Evolutionary conservation across 2,797 vertebrate genomes (phyloP).

Genomic region (Rhynchonycteris naso): DNA sequence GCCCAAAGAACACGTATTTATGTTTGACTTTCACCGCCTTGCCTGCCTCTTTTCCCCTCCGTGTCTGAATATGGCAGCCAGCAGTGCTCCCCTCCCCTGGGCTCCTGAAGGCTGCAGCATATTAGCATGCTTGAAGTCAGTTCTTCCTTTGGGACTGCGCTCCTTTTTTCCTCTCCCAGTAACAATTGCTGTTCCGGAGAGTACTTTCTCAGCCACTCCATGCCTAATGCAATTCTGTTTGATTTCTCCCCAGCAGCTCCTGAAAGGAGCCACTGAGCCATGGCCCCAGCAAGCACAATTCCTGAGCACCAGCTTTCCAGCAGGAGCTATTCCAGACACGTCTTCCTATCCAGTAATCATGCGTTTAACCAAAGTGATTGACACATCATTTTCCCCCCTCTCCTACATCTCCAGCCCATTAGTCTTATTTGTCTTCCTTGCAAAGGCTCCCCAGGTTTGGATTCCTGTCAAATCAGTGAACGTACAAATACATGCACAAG

Average conservation of each 20-base stretch:
- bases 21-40: neutral
- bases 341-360: slow-evolving; percentile 41
- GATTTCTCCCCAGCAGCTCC: slow-evolving; percentile 70
- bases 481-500: neutral
- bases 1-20: slow-evolving; percentile 17
- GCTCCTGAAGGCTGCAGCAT: slow-evolving; percentile 24
- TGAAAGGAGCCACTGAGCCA: slow-evolving; percentile 33
- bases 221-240: slow-evolving; percentile 70
- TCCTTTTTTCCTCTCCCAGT: slow-evolving; percentile 42
- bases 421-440: slow-evolving; percentile 57
- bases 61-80: slow-evolving; percentile 45
- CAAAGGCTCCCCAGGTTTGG: slow-evolving; percentile 38
- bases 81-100: neutral
- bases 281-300: neutral
- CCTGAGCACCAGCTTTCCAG: slow-evolving; percentile 19
- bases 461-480: slow-evolving; percentile 54
- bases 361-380: slow-evolving; percentile 59
- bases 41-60: neutral
- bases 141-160: slow-evolving; percentile 45
- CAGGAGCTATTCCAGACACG: slow-evolving; percentile 33
- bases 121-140: slow-evolving; percentile 64
- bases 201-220: slow-evolving; percentile 69
- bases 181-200: slow-evolving; percentile 72
- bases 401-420: slow-evolving; percentile 49
- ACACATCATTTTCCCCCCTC: neutral